Percentiles rank a stretch among this genome's conserved stretches.
phyloP scores from a whole-genome alignment of 1,140 invertebrate genomes.

The Delia radicum region DNA sequence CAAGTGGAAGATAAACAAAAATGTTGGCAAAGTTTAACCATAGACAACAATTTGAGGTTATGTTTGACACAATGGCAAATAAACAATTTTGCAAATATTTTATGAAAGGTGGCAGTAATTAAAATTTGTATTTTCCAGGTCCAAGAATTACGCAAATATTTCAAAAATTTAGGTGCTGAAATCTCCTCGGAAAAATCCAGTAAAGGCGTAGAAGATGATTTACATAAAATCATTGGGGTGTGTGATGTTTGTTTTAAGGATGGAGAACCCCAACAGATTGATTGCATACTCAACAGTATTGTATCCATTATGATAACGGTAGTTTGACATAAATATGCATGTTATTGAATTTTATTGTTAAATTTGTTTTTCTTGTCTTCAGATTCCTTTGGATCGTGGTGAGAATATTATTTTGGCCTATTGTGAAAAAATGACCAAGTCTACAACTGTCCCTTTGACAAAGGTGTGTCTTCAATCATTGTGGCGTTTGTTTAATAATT shows the following conservation, averaged over 20 bases:
- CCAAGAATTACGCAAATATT: conserved; percentile 82
- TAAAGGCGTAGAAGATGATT: conserved; percentile 89
- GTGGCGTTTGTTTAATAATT: conserved; percentile 86
- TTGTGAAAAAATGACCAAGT: conserved; percentile 91
- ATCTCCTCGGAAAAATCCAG: conserved; percentile 87
- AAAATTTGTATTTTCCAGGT: conserved; percentile 62
- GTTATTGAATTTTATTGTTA: not conserved
- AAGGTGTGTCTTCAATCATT: conserved; percentile 82
- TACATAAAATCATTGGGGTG: conserved; percentile 92
- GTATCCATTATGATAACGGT: conserved; percentile 90
- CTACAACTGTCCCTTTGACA: conserved; percentile 79
- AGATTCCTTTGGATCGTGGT: conserved; percentile 83
- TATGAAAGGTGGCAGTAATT: conserved; percentile 22
- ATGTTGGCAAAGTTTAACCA: not conserved
- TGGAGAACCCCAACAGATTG: conserved; percentile 76
- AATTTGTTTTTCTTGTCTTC: conserved; percentile 36
- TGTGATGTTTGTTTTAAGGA: conserved; percentile 91
- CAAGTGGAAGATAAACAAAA: not conserved
- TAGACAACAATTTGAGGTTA: conserved; percentile 52
- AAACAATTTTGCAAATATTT: conserved; percentile 36
- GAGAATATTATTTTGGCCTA: conserved; percentile 89
- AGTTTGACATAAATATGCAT: conserved; percentile 57
- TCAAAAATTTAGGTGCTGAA: conserved; percentile 88
- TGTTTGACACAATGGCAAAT: conserved; percentile 34
- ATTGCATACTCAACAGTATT: conserved; percentile 84